These are phyloP conservation scores for Myotis yumanensis DNA, from an alignment of 2,113 vertebrate genomes.

Conservation along the genomic window DNA sequence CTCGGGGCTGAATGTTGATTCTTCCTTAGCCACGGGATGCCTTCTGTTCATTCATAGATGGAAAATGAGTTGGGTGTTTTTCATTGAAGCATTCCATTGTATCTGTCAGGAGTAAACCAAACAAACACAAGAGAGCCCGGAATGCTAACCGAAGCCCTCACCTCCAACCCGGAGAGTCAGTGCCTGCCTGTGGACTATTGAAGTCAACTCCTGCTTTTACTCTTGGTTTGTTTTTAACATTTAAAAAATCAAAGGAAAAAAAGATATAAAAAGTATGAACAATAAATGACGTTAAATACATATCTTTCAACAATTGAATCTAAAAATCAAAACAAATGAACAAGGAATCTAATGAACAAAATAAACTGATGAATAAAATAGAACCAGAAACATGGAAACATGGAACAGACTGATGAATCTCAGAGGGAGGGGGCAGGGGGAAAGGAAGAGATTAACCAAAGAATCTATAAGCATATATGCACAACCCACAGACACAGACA, in stretches of 20 bases:
- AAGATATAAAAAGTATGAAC: too few species aligned
- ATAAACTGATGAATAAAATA: too few species aligned
- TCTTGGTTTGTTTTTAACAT: neutral
- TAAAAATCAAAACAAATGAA: too few species aligned
- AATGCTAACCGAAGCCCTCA: neutral
- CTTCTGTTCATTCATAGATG: slow-evolving; percentile 78
- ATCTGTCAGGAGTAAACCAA: slow-evolving; percentile 62
- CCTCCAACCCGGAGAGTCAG: neutral
- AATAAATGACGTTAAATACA: too few species aligned
- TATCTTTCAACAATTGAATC: too few species aligned
- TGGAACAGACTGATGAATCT: too few species aligned
- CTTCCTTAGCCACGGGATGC: slow-evolving; percentile 59
- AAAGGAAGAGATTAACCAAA: too few species aligned
- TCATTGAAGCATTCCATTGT: slow-evolving; percentile 79
- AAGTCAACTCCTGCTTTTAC: neutral
- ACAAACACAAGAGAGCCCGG: slow-evolving; percentile 16
- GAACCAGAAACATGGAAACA: too few species aligned
- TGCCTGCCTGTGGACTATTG: accelerated
- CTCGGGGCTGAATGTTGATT: slow-evolving; percentile 26
- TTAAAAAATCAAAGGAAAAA: neutral
- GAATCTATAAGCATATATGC: too few species aligned
- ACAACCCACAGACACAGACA: too few species aligned
- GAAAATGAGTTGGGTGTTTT: slow-evolving; percentile 79
- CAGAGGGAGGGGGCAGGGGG: too few species aligned
- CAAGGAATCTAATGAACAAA: too few species aligned